Conservation (phyloP, 2,888 invertebrate genomes). For the Pachycephus smyrnensis region DNA sequence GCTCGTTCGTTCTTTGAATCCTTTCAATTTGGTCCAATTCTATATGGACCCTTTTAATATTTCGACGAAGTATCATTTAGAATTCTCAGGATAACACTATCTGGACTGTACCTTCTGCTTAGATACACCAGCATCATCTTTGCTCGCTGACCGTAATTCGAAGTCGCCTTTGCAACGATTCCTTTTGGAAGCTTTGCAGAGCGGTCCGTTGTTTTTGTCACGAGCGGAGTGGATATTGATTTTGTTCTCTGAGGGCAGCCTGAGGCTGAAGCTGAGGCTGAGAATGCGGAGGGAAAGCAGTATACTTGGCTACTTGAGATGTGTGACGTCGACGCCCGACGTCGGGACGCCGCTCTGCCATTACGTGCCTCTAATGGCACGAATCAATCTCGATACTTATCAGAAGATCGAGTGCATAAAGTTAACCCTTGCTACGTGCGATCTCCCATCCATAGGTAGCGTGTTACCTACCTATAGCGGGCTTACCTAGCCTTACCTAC, state of each 20-base stretch:
- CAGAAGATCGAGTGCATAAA: constrained; percentile 1
- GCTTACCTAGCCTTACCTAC: not conserved
- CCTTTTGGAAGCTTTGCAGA: not conserved
- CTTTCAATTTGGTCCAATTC: not conserved
- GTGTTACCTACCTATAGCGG: not conserved
- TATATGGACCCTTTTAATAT: not conserved
- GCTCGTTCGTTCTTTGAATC: not conserved
- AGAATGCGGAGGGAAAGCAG: constrained; percentile 8
- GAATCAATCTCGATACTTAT: not conserved
- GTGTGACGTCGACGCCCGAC: constrained; percentile 12
- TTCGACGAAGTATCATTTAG: not conserved
- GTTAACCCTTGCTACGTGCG: not conserved
- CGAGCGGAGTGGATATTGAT: constrained; percentile 19
- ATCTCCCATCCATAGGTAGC: not conserved
- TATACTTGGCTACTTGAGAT: not conserved
- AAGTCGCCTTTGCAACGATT: not conserved
- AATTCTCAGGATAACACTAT: not conserved
- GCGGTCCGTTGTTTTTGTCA: constrained; percentile 5
- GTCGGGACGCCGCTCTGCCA: constrained; percentile 14
- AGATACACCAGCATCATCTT: not conserved
- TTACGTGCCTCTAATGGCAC: not conserved
- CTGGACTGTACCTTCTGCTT: not conserved
- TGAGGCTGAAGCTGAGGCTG: constrained; percentile 7
- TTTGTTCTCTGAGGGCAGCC: constrained; percentile 18
- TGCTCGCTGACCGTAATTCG: not conserved